Conservation (phyloP, 1,140 invertebrate genomes). For the Schlechtendalia chinensis region DNA sequence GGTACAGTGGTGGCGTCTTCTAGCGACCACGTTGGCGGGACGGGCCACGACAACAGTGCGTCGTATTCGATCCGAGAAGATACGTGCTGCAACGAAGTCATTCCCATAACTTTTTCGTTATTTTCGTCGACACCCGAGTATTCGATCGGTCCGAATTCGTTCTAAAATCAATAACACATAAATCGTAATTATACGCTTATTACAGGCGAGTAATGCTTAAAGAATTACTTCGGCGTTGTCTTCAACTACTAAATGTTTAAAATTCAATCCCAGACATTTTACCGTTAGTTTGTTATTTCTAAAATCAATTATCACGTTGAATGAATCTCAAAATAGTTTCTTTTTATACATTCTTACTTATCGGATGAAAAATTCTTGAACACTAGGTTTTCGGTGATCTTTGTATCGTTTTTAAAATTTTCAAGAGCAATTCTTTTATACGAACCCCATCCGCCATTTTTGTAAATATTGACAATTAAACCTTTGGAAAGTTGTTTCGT, state of each 20-base stretch:
- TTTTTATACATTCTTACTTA: not conserved
- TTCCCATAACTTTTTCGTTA: constrained; percentile 11
- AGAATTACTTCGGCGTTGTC: not conserved
- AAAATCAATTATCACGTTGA: not conserved
- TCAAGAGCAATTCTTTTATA: constrained; percentile 57
- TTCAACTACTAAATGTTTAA: not conserved
- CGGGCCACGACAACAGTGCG: constrained; percentile 56
- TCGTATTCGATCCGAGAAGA: not conserved
- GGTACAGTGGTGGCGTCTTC: constrained; percentile 65
- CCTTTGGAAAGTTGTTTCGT: constrained; percentile 66
- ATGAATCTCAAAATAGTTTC: too few relatives aligned
- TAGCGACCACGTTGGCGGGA: constrained; percentile 61
- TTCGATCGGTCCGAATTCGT: constrained; percentile 22
- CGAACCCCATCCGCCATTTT: constrained; percentile 74
- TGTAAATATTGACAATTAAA: constrained; percentile 74
- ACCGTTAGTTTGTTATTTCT: not conserved
- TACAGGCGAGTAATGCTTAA: not conserved
- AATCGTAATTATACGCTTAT: not conserved
- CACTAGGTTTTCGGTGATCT: not conserved
- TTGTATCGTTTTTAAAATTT: not conserved
- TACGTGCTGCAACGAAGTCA: not conserved
- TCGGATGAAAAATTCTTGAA: rapidly evolving
- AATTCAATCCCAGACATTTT: constrained; percentile 7
- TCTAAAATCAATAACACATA: not conserved
- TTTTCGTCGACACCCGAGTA: not conserved